Evolutionary conservation across 2,888 invertebrate genomes (phyloP).

Genomic region (Nasonia oneida): DNA sequence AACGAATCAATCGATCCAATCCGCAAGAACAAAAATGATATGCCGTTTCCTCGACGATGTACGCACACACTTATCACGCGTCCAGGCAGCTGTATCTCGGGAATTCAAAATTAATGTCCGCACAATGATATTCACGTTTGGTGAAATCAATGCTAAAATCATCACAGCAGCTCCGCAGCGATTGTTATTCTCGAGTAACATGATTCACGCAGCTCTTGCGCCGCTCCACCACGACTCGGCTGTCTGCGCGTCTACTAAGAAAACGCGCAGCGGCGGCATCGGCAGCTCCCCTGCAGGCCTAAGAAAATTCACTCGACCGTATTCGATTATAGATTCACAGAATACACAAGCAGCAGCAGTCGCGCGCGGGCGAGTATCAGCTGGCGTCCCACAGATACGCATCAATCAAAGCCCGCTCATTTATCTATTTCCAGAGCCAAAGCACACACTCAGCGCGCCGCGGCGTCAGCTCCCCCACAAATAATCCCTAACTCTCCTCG

Average conservation of each 20-base stretch:
- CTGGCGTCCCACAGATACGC: conserved; percentile 17
- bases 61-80: not conserved
- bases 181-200: not conserved
- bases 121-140: conserved; percentile 6
- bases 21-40: not conserved
- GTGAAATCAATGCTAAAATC: conserved; percentile 1
- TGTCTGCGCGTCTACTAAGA: not conserved
- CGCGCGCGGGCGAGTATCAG: not conserved
- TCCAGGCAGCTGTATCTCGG: not conserved
- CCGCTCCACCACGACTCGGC: not conserved
- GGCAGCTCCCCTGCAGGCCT: not conserved
- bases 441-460: not conserved
- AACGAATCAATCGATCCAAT: not conserved
- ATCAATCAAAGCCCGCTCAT: conserved; percentile 27
- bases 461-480: not conserved
- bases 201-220: not conserved
- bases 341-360: not conserved
- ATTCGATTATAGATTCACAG: not conserved
- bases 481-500: not conserved
- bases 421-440: conserved; percentile 32
- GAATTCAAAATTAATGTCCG: conserved; percentile 14
- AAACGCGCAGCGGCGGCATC: not conserved
- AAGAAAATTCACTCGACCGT: not conserved
- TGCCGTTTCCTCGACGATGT: not conserved
- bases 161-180: not conserved